Base-by-base conservation (phyloP, 1,140 invertebrate species). In the Medauroidea extradentata region DNA sequence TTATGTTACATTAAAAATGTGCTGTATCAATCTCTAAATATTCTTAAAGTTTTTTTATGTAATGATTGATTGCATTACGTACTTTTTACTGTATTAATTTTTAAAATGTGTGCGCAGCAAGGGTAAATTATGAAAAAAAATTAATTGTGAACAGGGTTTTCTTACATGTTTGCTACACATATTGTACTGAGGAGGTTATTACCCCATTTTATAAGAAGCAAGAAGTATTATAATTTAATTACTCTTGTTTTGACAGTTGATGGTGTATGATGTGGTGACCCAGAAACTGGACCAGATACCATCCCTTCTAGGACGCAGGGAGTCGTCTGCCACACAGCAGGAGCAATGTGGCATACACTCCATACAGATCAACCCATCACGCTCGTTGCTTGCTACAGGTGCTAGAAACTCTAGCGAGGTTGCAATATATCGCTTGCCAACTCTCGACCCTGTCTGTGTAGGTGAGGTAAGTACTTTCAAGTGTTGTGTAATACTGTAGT, bases 311-410 rank as follows among this genome's bases (percentile, higher is more conserved):
- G 85, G 85, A 53, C 78, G 82, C 63, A 78, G 84, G 65, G 80
- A 82, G 62, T 71, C 78, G 41, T 75, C 73, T 27, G 77, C 80
- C 50, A 60, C 71, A 62, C 76, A 69, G 59, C 67, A 69, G 46
- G 70, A 71, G 41, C 88, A 91, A 67, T 88, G 90, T 70, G 95
- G 94, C 13, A 94, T 98, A 66, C 94, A 98, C 79, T 88, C 91
- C 54, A 86, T 98, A 62, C 87, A 94, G 75, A 88, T 97, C 27
- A 98, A 97, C 78, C 94, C 94, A n/a, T 96, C 93, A 25, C 78
- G 84, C 59, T 92, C 89, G 41, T 78, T 96, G 60, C 73, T 98
- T 50, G 93, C 93, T n/a, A 97, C 95, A 1, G 94, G 93, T 7
- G 94, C 90, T 23, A 82, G 88, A 63, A 94, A 95, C 78, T 92